Conservation (phyloP, 2,113 vertebrate species). For the Zosterops japonicus region DNA sequence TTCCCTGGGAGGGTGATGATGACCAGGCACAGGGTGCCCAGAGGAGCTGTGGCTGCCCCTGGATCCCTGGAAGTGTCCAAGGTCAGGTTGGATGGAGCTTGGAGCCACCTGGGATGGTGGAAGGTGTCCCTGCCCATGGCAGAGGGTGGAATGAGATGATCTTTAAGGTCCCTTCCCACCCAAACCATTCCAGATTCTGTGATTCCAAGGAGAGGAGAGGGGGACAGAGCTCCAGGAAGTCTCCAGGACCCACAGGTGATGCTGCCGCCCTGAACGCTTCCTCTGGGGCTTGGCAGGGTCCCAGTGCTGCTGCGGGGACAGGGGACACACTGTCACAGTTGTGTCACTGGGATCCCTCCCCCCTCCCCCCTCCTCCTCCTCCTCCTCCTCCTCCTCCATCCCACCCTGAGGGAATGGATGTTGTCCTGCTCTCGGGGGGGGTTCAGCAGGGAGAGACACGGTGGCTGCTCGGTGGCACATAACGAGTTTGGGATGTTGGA, state of each 20-base stretch:
- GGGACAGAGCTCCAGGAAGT: too few species aligned
- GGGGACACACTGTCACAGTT: not conserved
- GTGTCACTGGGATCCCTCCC: not conserved
- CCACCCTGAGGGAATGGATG: fast-evolving
- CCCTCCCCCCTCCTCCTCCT: not conserved
- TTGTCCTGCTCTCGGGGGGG: fast-evolving
- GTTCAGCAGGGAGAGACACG: fast-evolving
- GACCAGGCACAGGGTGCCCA: not conserved
- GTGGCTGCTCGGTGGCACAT: fast-evolving
- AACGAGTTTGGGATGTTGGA: fast-evolving
- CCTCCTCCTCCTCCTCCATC: too few species aligned
- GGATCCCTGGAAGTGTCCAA: not conserved
- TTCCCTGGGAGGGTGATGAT: fast-evolving
- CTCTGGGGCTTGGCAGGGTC: not conserved
- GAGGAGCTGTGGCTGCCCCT: not conserved
- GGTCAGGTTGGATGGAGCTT: fast-evolving
- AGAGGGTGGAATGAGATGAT: not conserved
- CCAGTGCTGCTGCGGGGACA: not conserved
- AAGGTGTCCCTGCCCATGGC: not conserved
- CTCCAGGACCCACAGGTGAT: not conserved
- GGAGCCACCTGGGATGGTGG: fast-evolving
- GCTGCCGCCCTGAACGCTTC: not conserved
- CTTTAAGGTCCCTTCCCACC: too few species aligned
- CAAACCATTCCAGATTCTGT: too few species aligned
- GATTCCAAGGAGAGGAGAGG: too few species aligned